Base-by-base conservation (phyloP, 2,888 invertebrate genomes). In the Dinocampus coccinellae region DNA sequence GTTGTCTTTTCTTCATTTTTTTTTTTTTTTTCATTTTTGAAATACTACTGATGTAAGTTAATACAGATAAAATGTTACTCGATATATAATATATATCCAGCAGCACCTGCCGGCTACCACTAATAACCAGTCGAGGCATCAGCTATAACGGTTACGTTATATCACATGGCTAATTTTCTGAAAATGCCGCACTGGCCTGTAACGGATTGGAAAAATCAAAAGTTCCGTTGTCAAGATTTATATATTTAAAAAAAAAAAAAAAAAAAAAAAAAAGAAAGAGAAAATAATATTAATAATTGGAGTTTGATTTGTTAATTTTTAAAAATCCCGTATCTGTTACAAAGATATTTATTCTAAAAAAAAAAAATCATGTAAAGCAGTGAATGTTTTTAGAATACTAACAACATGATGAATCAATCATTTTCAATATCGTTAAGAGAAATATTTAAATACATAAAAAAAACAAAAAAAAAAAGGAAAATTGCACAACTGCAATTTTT, bases 101-200 rank as follows among this genome's bases (percentile, higher is more conserved):
- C 47, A 69, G 62, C 74, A 75, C 66, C 68, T 72, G 69, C 60
- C 67, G 69, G 36, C 36, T 63, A 71, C 75, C 67, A 70, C 65
- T 77, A 76, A 77, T 73, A 77, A 77, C 75, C 77, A 76, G 73
- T 76, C 77, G 75, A 69, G 71, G 71, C 73, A 70, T 33, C 76
- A 47, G 47, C 16, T 47, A 47, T 77, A 77, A 77, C 77, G 77
- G 77, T 77, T 71, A 65, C 71, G 73, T 76, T 76, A 77, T 76
- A 75, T 77, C 76, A 76, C 70, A 74, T 73, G 73, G 70, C 73
- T 73, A 74, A 77, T 77, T 76, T 77, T 73, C 69, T 69, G 70
- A 72, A 77, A 77, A 77, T 52, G 68, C 66, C 68, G 76, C 73
- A 73, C 74, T 76, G 70, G 76, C 69, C 69, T 63, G 70, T 72